These are phyloP conservation scores for Trichonephila clavata DNA, from an alignment of 1,140 invertebrate species.

Conservation along the genomic window DNA sequence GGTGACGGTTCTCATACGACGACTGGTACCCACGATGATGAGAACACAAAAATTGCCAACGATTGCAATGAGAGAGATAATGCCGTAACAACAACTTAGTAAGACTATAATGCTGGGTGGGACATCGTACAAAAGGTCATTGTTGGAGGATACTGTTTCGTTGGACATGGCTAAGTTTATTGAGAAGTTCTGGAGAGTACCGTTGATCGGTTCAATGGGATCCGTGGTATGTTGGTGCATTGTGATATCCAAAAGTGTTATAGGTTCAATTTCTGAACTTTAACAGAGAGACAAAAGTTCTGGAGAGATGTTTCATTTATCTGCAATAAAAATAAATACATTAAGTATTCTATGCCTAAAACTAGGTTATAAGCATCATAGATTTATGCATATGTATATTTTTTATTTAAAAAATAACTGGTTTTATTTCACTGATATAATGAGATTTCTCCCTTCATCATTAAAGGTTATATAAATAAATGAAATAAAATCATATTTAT, in stretches of 20 bases:
- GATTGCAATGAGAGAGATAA: conserved; percentile 89
- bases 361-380: no score
- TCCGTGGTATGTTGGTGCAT: not conserved
- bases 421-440: no score
- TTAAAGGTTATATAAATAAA: no score
- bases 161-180: not conserved
- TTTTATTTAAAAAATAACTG: no score
- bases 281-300: no score
- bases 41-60: conserved; percentile 93
- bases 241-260: not conserved
- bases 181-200: conserved; percentile 3
- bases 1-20: conserved; percentile 93
- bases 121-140: conserved; percentile 84
- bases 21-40: conserved; percentile 91
- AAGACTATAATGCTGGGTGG: conserved; percentile 87
- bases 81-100: conserved; percentile 89
- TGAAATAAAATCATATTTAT: no score
- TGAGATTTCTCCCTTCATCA: no score
- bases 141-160: not conserved
- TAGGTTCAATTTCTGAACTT: no score
- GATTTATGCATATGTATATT: no score
- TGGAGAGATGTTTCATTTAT: no score
- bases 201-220: not conserved
- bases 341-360: no score
- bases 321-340: no score